Conservation (phyloP, 2,888 invertebrate species). For the Xestia ashworthii region DNA sequence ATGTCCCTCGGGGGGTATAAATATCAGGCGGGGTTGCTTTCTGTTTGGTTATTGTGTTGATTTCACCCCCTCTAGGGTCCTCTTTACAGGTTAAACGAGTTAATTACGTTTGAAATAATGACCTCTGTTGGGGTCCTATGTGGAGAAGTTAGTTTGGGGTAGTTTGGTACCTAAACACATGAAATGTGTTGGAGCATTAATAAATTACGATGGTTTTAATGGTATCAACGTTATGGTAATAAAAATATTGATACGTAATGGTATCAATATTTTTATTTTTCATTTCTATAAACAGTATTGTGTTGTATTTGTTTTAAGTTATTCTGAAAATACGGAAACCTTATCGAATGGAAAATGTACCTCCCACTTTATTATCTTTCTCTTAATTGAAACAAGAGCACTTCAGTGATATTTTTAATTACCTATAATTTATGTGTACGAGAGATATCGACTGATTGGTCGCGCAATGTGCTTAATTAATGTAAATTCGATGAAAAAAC, state of each 20-base stretch:
- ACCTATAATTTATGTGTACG: background rate
- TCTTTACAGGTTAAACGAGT: slow-evolving; percentile 66
- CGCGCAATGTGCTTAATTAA: background rate
- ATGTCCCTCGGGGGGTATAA: slow-evolving; percentile 56
- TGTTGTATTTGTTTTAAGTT: background rate
- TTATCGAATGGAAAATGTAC: background rate
- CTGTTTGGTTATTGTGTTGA: slow-evolving; percentile 65
- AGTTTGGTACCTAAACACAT: slow-evolving; percentile 12
- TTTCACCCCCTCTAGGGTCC: slow-evolving; percentile 59
- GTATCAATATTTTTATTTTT: background rate
- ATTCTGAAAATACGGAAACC: background rate
- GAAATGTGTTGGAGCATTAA: slow-evolving; percentile 23
- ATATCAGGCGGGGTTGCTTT: slow-evolving; percentile 52
- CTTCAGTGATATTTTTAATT: slow-evolving; percentile 8
- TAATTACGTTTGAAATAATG: slow-evolving; percentile 67
- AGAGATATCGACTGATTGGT: background rate
- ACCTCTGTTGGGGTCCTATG: slow-evolving; percentile 48
- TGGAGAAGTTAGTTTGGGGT: slow-evolving; percentile 42
- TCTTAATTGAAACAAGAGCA: background rate
- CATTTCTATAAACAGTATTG: background rate
- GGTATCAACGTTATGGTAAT: too few relatives aligned
- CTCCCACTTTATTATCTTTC: slow-evolving; percentile 12
- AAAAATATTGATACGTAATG: too few relatives aligned
- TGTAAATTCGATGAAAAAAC: background rate
- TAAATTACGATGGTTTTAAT: slow-evolving; percentile 19